phyloP scores from a whole-genome alignment of 2,888 invertebrate species.

The Corbicula japonica region DNA sequence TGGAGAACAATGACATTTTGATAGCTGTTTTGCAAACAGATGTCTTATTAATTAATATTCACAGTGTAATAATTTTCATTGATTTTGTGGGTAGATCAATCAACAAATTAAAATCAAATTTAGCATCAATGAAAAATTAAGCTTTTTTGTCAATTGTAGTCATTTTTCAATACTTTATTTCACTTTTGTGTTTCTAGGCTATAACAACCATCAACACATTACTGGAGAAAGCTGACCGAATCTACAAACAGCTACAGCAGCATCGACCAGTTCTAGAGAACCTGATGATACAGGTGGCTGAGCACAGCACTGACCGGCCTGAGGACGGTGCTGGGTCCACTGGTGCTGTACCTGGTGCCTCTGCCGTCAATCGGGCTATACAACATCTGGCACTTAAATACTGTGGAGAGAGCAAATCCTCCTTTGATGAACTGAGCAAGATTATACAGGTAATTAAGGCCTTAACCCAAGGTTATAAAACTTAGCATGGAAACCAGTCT shows the following conservation, averaged over 20 bases:
- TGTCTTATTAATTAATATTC: too few relatives aligned
- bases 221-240: constrained; percentile 97
- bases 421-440: constrained; percentile 96
- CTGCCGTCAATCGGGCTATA: constrained; percentile 94
- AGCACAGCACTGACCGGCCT: constrained; percentile 89
- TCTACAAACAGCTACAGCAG: constrained; percentile 95
- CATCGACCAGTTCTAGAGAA: constrained; percentile 96
- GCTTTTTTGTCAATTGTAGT: too few relatives aligned
- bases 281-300: constrained; percentile 94
- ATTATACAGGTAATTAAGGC: constrained; percentile 88
- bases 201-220: constrained; percentile 95
- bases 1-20: too few relatives aligned
- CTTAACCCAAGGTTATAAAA: too few relatives aligned
- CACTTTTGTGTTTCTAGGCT: too few relatives aligned
- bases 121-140: too few relatives aligned
- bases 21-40: too few relatives aligned
- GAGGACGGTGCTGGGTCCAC: constrained; percentile 65
- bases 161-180: too few relatives aligned
- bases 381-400: constrained; percentile 98
- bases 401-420: constrained; percentile 96
- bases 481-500: too few relatives aligned
- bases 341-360: constrained; percentile 71
- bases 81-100: too few relatives aligned
- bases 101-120: too few relatives aligned
- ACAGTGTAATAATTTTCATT: too few relatives aligned